Evolutionary conservation across 2,113 vertebrate genomes (phyloP).

Genomic region (Ictalurus furcatus): DNA sequence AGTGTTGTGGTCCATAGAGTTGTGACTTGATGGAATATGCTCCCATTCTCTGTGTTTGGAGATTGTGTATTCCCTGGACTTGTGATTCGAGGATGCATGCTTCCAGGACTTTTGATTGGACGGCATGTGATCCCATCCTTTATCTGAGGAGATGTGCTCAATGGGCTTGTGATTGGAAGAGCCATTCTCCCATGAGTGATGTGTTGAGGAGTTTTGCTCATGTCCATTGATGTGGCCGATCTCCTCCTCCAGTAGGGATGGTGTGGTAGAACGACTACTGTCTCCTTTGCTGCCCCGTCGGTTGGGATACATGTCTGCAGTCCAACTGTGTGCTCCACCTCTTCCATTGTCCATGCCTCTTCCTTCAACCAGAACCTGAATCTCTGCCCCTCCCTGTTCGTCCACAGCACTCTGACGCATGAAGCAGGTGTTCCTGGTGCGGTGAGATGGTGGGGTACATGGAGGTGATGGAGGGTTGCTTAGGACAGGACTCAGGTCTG

Average conservation of each 20-base stretch:
- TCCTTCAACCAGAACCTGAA: constrained; percentile 93
- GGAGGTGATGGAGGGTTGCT: constrained; percentile 85
- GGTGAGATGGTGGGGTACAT: constrained; percentile 73
- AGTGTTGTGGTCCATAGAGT: constrained; percentile 71
- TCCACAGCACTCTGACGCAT: constrained; percentile 88
- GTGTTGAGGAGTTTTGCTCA: constrained; percentile 82
- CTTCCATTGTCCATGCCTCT: constrained; percentile 68
- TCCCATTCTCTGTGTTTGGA: constrained; percentile 70
- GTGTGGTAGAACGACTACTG: constrained; percentile 74
- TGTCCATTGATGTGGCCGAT: constrained; percentile 79
- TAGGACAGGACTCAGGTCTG: constrained; percentile 88
- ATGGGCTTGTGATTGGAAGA: constrained; percentile 86
- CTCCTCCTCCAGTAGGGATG: constrained; percentile 80
- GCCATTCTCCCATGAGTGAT: constrained; percentile 80
- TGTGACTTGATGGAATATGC: constrained; percentile 72
- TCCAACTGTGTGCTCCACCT: constrained; percentile 84
- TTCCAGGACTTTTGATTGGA: constrained; percentile 87
- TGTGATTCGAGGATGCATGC: constrained; percentile 82
- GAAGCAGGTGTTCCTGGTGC: constrained; percentile 86
- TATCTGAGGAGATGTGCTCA: constrained; percentile 67
- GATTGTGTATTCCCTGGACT: constrained; percentile 73
- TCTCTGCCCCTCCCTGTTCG: constrained; percentile 85
- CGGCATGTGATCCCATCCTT: constrained; percentile 55
- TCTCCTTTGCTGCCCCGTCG: constrained; percentile 73
- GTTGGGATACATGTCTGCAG: constrained; percentile 77